Percentiles rank a stretch among this genome's conserved stretches.
Conservation (phyloP, 2,797 vertebrate species). For the Pangasius larnaudii region DNA sequence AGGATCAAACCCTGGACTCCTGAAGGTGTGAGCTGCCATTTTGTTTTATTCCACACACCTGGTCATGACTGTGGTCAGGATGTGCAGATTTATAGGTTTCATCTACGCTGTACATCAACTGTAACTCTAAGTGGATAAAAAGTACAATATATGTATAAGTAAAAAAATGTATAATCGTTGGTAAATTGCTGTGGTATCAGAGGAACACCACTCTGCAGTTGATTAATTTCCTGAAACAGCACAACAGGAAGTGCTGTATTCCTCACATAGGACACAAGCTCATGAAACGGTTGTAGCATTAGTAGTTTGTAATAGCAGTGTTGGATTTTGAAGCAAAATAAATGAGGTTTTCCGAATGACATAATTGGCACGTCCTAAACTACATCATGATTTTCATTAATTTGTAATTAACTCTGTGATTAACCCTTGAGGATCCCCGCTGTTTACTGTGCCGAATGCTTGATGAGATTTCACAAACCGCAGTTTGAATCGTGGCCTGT, state of each 20-base stretch:
- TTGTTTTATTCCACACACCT: background rate
- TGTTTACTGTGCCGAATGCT: background rate
- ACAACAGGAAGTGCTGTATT: background rate
- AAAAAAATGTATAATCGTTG: too few relatives aligned
- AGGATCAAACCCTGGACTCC: background rate
- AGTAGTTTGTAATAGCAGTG: background rate
- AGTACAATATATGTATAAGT: background rate
- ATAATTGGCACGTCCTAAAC: background rate
- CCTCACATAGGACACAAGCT: too few relatives aligned
- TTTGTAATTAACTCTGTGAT: background rate
- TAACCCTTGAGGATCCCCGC: background rate
- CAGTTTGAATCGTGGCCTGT: background rate
- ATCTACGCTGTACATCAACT: background rate
- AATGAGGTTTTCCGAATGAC: background rate
- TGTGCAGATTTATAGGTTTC: constrained; percentile 1
- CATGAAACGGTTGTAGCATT: background rate
- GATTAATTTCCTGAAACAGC: background rate
- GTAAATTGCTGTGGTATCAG: background rate
- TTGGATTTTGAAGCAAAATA: background rate
- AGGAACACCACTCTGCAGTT: background rate
- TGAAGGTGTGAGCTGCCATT: background rate
- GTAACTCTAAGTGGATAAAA: background rate
- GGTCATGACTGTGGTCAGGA: background rate
- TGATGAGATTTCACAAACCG: background rate
- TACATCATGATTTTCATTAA: background rate